Percentiles rank a stretch among this genome's conserved stretches.
phyloP scores from a whole-genome alignment of 2,797 vertebrate genomes.

The Steatocranus sp. region DNA sequence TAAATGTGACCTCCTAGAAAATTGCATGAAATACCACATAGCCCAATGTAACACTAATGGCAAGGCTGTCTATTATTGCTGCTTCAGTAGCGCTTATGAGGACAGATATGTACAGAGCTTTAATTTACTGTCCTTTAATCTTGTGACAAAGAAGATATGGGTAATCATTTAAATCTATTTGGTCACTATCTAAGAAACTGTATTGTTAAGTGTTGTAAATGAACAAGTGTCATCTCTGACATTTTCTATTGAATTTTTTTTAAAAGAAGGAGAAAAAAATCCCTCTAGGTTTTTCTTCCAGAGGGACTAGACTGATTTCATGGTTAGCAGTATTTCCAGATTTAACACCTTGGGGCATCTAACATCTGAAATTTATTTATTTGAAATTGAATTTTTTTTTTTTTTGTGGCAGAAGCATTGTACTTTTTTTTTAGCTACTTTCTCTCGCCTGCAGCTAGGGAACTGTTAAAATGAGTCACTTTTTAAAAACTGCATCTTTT shows the following conservation, averaged over 20 bases:
- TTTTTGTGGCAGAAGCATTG: neutral
- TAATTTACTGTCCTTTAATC: constrained; percentile 40
- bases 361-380: constrained; percentile 32
- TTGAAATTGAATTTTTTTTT: constrained; percentile 2
- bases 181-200: neutral
- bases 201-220: constrained; percentile 17
- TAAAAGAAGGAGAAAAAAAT: neutral
- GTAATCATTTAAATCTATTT: constrained; percentile 42
- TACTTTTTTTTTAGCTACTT: constrained; percentile 1
- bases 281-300: constrained; percentile 6
- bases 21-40: constrained; percentile 72
- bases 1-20: constrained; percentile 68
- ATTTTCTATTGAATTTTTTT: neutral
- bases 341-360: neutral
- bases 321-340: constrained; percentile 41
- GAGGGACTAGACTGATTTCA: constrained; percentile 22
- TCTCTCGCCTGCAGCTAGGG: neutral
- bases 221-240: neutral
- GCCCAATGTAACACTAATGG: constrained; percentile 61
- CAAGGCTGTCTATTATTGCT: constrained; percentile 60
- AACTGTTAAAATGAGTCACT: constrained; percentile 8
- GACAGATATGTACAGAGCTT: constrained; percentile 42
- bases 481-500: neutral
- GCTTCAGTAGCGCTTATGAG: constrained; percentile 41
- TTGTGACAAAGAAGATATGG: constrained; percentile 38